Evolutionary conservation across 2,113 vertebrate genomes (phyloP), one percentile per base, ranked within the genome.

Genomic region (Nesogale talazaci): DNA sequence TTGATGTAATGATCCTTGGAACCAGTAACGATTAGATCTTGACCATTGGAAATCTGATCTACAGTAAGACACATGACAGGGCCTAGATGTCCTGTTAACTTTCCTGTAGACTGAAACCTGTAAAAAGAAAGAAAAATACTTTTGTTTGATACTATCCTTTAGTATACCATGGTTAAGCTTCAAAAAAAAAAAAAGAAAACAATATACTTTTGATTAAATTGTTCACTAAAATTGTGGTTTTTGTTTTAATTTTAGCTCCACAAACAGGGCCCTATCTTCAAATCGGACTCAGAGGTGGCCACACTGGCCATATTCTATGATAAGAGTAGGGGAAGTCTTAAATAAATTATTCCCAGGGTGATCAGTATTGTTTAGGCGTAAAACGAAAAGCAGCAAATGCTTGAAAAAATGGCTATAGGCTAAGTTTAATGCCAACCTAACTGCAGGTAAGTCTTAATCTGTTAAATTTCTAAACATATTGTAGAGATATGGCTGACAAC

Each of bases 81-180:
- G 20, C 99, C 99, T 67, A 98, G 97, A 96, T 99, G 99, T 84
- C 99, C 99, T 0, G 98, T 99, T 75, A 99, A 97, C 97, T 99
- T 99, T 94, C 99, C 99, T 6, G 99, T 99, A 82, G 99, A 99
- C 20, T 98, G 99, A 97, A 99, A 99, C 97, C 99, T 99, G 95
- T 17, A 96, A 95, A 93, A 5, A 74, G 36, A 80, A 85, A 87
- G 65, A 52, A 63, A 77, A 90, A 52, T 15, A 38, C 27, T 59
- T 57, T 88, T 67, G 4, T 40, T 78, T 84, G 78, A 92, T 93
- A 94, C 69, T 40, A 90, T 85, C 78, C 87, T 34, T 88, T 34
- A 80, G 82, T 72, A 80, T 87, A 16, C 9, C 40, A 52, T 52
- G 46, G 46, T 12, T 10, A 77, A 95, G 15, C 5, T 56, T 87